Base-by-base conservation (phyloP, 2,113 vertebrate genomes). In the Oncorhynchus keta region DNA sequence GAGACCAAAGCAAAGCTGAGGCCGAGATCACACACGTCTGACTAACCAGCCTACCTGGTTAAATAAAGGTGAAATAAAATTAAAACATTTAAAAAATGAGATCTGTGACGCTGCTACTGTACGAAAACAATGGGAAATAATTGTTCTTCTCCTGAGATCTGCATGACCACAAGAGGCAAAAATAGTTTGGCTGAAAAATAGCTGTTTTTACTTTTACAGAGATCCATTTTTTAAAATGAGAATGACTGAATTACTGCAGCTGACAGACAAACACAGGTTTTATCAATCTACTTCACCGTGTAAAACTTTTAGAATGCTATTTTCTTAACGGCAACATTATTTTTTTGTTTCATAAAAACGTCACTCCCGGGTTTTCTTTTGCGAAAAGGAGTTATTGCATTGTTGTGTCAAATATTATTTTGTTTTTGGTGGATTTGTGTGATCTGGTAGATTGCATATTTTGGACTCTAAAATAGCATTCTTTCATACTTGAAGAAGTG, bases 121-220 rank as follows among this genome's bases (percentile, higher is more conserved):
- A 35, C 76, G 85, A 86, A 74, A 87, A 87, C 77, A 86, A 79
- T 70, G 73, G 83, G 68, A 78, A 86, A 81, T 64, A 77, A 87
- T 81, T 73, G 65, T 84, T 84, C 83, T 64, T n/a, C 69, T 87
- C 83, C 87, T 80, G 81, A 76, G 77, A 80, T 77, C 75, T 76
- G 76, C 74, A 80, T 78, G 85, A 89, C 73, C 73, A 84, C 81
- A 79, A 67, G 68, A 76, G 79, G 84, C 82, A 66, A 79, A 89
- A 89, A 89, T 90, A 88, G 88, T 68, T 48, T 20, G 0, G 59
- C 32, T 73, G 66, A 76, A 65, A 70, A 78, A 77, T 76, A 78
- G 68, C 61, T 2, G 4, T 24, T 67, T 5, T 84, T 91, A 89
- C 89, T 89, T 89, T 89, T 89, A 89, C 16, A 55, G 20, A 59